Conservation (phyloP, 2,888 invertebrate genomes). For the Diogma glabrata region DNA sequence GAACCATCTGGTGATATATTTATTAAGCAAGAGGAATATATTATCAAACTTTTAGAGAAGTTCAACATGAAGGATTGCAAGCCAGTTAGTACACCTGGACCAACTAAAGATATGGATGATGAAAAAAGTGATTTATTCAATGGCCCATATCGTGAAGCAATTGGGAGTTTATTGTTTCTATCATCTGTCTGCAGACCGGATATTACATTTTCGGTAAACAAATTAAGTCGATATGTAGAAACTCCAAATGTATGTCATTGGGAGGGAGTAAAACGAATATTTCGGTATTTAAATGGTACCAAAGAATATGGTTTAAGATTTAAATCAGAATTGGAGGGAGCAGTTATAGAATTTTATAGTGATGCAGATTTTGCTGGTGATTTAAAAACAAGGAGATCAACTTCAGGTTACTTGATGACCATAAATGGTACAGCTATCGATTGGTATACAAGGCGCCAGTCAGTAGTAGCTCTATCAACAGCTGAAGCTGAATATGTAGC, state of each 20-base stretch:
- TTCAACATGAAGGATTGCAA: neutral
- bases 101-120: neutral
- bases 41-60: neutral
- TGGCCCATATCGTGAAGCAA: neutral
- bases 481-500: neutral
- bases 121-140: neutral
- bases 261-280: too few species aligned
- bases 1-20: neutral
- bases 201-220: too few species aligned
- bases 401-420: neutral
- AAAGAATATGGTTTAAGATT: too few species aligned
- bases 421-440: neutral
- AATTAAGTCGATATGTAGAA: too few species aligned
- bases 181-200: too few species aligned
- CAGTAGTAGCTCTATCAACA: neutral
- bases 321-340: too few species aligned
- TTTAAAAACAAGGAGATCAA: neutral
- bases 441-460: neutral
- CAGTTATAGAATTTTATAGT: constrained; percentile 1
- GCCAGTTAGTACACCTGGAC: neutral
- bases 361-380: too few species aligned
- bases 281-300: too few species aligned
- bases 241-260: too few species aligned
- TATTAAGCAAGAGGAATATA: neutral
- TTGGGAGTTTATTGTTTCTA: too few species aligned